These are phyloP conservation scores for Mystacides longicornis DNA, from an alignment of 2,888 invertebrate genomes.

Conservation along the genomic window DNA sequence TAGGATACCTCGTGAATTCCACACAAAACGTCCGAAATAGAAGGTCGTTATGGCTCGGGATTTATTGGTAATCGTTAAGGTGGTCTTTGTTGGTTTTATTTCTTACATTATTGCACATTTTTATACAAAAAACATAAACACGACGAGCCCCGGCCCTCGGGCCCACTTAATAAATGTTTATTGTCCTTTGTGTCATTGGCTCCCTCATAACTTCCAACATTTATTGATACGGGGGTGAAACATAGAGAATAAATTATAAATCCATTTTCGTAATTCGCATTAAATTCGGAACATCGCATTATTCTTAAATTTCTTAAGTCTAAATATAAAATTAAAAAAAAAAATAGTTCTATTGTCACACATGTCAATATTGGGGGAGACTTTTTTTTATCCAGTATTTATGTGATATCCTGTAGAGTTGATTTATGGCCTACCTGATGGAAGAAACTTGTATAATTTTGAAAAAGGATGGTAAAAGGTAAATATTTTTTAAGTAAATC, in stretches of 20 bases:
- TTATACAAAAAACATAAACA: neutral
- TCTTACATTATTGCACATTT: constrained; percentile 2
- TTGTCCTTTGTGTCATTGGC: constrained; percentile 9
- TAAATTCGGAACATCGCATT: no score
- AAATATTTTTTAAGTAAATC: no score
- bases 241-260: neutral
- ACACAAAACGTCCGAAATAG: constrained; percentile 13
- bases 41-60: constrained; percentile 12
- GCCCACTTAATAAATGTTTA: constrained; percentile 6
- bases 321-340: no score
- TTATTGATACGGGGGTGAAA: constrained; percentile 7
- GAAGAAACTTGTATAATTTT: no score
- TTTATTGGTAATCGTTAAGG: constrained; percentile 16
- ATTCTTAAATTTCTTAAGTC: no score
- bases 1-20: constrained; percentile 7
- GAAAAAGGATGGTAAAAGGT: no score
- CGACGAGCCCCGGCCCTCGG: neutral
- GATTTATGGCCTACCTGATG: no score
- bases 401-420: no score
- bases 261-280: neutral
- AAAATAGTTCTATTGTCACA: no score
- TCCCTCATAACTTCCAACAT: neutral
- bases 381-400: no score
- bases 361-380: no score
- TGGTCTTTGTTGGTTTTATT: constrained; percentile 16